Evolutionary conservation across 2,113 vertebrate species (phyloP).

Genomic region (Pterocles orientalis): DNA sequence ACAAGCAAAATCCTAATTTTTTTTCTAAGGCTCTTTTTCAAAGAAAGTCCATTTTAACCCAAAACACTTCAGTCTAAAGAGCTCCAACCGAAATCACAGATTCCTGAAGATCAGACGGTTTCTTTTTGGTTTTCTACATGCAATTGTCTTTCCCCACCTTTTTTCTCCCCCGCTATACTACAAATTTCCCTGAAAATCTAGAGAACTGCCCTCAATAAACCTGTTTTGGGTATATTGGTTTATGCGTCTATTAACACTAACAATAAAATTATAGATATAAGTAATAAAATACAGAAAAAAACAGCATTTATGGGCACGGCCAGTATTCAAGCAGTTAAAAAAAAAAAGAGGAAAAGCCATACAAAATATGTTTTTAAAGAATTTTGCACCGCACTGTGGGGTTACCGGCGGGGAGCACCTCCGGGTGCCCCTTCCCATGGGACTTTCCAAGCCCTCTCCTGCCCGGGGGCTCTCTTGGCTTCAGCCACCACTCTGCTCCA

Average conservation of each 20-base stretch:
- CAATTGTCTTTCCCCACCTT: neutral
- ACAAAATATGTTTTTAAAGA: neutral
- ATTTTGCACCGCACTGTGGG: neutral
- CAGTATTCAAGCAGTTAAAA: neutral
- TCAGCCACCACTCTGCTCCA: too few relatives aligned
- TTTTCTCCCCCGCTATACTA: neutral
- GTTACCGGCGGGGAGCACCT: too few relatives aligned
- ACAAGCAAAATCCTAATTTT: too few relatives aligned
- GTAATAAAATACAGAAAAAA: neutral
- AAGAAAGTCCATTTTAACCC: neutral
- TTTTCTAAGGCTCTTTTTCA: neutral
- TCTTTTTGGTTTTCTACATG: neutral
- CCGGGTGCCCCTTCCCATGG: too few relatives aligned
- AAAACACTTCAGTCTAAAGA: neutral
- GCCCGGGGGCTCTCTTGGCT: too few relatives aligned
- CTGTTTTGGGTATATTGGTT: neutral
- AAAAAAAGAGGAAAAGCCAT: neutral
- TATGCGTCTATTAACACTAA: neutral
- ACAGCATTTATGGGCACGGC: neutral
- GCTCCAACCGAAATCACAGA: neutral
- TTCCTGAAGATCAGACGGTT: constrained; percentile 7
- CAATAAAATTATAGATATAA: neutral
- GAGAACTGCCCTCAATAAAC: neutral
- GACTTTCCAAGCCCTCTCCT: too few relatives aligned
- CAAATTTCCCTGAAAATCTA: neutral